Conservation (phyloP, 2,797 vertebrate species). For the Chelon labrosus region DNA sequence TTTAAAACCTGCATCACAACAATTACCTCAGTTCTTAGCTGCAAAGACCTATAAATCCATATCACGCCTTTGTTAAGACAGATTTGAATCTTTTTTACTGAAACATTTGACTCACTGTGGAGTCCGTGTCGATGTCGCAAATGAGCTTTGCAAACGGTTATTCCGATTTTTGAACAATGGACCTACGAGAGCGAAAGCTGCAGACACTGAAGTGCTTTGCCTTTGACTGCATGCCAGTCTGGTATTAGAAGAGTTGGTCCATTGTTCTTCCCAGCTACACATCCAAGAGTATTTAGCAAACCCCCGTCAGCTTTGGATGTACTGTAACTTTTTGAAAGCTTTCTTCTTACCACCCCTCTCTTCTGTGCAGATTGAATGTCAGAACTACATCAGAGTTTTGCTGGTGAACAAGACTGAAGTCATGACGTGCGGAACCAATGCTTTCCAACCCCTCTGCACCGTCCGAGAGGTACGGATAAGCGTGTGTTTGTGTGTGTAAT, state of each 20-base stretch:
- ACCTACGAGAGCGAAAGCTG: slow-evolving; percentile 8
- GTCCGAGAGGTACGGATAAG: slow-evolving; percentile 89
- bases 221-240: slow-evolving; percentile 15
- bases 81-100: slow-evolving; percentile 34
- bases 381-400: slow-evolving; percentile 97
- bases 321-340: slow-evolving; percentile 13
- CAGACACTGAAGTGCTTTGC: slow-evolving; percentile 3
- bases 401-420: slow-evolving; percentile 94
- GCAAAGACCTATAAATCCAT: slow-evolving; percentile 56
- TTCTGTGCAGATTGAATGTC: slow-evolving; percentile 91
- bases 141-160: slow-evolving; percentile 5
- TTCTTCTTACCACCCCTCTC: neutral
- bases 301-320: neutral
- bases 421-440: slow-evolving; percentile 97
- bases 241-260: slow-evolving; percentile 19
- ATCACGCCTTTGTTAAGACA: slow-evolving; percentile 43
- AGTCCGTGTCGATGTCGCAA: slow-evolving; percentile 39
- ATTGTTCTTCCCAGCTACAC: slow-evolving; percentile 36
- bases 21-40: slow-evolving; percentile 43
- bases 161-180: slow-evolving; percentile 50
- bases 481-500: neutral
- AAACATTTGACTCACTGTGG: slow-evolving; percentile 27
- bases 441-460: slow-evolving; percentile 94
- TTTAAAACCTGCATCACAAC: slow-evolving; percentile 36
- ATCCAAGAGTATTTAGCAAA: slow-evolving; percentile 10